phyloP scores from a whole-genome alignment of 2,113 vertebrate genomes.

The Malurus cyaneus region DNA sequence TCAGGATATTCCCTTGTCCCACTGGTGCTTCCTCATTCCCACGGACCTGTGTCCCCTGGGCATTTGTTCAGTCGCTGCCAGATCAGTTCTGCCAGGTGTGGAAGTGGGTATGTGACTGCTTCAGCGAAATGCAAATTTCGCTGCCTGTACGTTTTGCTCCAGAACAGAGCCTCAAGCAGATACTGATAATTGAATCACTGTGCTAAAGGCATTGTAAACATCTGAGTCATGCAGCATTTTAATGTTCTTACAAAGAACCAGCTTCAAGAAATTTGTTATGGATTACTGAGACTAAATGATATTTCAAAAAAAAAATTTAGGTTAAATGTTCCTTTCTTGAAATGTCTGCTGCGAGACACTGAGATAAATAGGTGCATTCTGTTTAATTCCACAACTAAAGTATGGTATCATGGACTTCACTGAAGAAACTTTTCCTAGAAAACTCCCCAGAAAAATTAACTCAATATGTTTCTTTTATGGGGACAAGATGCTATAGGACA shows the following conservation, averaged over 20 bases:
- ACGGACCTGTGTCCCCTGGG: neutral
- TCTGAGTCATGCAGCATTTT: neutral
- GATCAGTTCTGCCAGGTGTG: neutral
- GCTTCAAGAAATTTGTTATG: neutral
- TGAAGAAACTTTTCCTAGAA: neutral
- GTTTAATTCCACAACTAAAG: neutral
- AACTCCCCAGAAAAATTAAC: neutral
- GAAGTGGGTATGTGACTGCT: neutral
- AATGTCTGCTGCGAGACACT: neutral
- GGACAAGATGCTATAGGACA: neutral
- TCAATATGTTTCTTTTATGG: neutral
- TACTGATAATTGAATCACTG: neutral
- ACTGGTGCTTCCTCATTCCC: neutral
- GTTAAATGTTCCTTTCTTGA: neutral
- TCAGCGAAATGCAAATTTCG: neutral
- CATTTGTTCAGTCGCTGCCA: neutral
- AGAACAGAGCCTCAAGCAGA: neutral
- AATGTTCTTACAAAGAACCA: neutral
- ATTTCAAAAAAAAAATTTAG: neutral
- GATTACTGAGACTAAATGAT: neutral
- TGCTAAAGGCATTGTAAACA: neutral
- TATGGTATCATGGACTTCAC: neutral
- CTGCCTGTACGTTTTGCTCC: neutral
- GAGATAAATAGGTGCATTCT: neutral
- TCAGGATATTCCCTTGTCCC: neutral